Evolutionary conservation across 2,113 vertebrate species (phyloP), one percentile per base, ranked within the genome.

Genomic region (Chaetura pelagica): DNA sequence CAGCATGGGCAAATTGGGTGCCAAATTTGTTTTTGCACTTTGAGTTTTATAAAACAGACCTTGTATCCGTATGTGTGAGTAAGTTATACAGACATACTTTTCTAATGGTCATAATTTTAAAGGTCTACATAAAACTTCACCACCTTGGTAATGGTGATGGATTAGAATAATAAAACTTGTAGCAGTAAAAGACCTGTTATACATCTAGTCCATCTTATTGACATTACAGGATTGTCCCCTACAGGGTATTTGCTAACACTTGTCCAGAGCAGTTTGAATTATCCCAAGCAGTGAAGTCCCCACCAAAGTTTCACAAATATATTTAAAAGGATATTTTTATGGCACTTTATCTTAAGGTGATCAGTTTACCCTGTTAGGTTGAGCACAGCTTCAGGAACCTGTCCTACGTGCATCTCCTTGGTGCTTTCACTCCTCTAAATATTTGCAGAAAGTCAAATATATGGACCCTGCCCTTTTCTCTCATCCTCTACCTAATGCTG

Each of bases 81-180:
- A 58, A 93, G 68, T 86, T 90, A 67, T 29, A 80, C 34, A 71
- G 87, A 29, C 76, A 54, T 90, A 52, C 75, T 89, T 94, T 96
- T 95, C 68, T 92, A 92, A 88, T 88, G 86, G 76, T 83, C 44
- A 46, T 96, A 77, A 94, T 96, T 95, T 91, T 87, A 90, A 83
- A 95, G 59, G 82, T 86, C 88, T 90, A 4, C 46, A 81, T 89
- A 89, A 93, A 97, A 84, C 77, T 94, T 94, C 0, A 0, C 49
- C 80, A 84, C 48, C 52, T 96, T 5, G 1, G 58, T 68, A 94
- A 78, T 61, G 48, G 55, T 93, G 90, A 95, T 93, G 69, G 68
- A 93, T 96, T 89, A 78, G 83, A 89, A 92, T 80, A 90, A 94
- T 94, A 95, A 96, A 96, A 96, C 75, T 57, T 67, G 49, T 86